These are phyloP conservation scores for Scrobipalpa atriplicella DNA, from an alignment of 2,888 invertebrate species.

Conservation along the genomic window DNA sequence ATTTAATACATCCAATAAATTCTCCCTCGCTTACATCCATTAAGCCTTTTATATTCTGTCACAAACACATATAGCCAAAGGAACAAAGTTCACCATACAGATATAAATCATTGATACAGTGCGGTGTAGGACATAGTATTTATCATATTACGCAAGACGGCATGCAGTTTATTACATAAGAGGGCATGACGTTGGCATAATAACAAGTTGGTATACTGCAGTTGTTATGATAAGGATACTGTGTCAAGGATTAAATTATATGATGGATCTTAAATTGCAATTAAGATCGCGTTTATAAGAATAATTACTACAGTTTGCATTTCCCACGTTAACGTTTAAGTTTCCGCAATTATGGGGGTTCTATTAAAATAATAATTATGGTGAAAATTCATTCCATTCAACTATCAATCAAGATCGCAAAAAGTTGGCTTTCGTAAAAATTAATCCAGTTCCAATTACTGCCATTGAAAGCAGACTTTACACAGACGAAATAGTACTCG, in stretches of 20 bases:
- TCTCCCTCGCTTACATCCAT: too few species aligned
- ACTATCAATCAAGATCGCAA: too few species aligned
- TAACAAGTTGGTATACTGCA: background rate
- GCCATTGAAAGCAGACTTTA: too few species aligned
- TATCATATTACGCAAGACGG: background rate
- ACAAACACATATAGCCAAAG: too few species aligned
- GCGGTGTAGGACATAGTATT: background rate
- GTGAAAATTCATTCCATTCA: too few species aligned
- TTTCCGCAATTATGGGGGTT: too few species aligned
- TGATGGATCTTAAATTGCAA: background rate
- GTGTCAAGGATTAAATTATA: slow-evolving; percentile 21
- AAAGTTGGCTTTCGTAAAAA: too few species aligned
- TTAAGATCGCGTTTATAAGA: background rate
- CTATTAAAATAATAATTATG: too few species aligned
- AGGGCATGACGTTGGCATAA: background rate
- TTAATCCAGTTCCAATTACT: too few species aligned
- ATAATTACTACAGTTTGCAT: background rate
- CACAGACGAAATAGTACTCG: too few species aligned
- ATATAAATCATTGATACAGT: background rate
- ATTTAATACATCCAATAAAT: too few species aligned
- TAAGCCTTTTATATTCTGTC: too few species aligned
- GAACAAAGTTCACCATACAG: background rate
- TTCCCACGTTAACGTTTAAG: background rate
- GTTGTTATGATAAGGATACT: background rate
- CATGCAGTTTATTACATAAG: slow-evolving; percentile 1